Base-by-base conservation (phyloP, 1,140 invertebrate species). In the Prorops nasuta region DNA sequence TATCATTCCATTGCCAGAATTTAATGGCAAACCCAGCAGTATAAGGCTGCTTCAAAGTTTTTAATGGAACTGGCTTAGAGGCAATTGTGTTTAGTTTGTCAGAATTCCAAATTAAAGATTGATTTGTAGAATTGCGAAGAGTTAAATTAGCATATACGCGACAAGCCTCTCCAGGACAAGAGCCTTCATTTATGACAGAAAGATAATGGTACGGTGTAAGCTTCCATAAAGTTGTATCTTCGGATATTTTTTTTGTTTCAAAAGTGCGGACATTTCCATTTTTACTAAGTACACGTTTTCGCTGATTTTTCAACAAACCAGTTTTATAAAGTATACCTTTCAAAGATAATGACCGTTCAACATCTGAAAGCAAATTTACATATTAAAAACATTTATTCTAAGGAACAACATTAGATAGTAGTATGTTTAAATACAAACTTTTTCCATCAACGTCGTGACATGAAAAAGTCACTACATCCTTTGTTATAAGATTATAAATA, bases 21-120 rank as follows among this genome's bases (percentile, higher is more conserved):
- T 91, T 90, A 35, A 91, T 72, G 17, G 87, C 83, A 74, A 90
- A 90, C 1, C 88, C 88, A 19, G 81, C 78, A 34, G 86, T 81
- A 31, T 81, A 80, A 2, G 54, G 63, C 54, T 62, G 58, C 34
- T 35, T 78, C 40, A 49, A 78, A 61, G 52, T 65, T 28, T 67
- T 34, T 62, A 87, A 80, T n/a, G 83, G 78, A 9, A 81, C 84
- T 0, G 86, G 86, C 37, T 79, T 80, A 75, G 87, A 86, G 2
- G 81, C 84, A 61, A 83, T 88, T 19, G 85, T 81, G 52, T 80
- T 80, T 3, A 72, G 70, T 2, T 79, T 81, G n/a, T 74, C 73
- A 31, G 86, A 81, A 43, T 81, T 80, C 76, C 80, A 82, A 34
- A 79, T 70, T 0, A 80, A 72, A 39, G 80, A 77, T 21, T 79